Conservation (phyloP, 2,113 vertebrate genomes). For the Myanophis thanlyinensis region DNA sequence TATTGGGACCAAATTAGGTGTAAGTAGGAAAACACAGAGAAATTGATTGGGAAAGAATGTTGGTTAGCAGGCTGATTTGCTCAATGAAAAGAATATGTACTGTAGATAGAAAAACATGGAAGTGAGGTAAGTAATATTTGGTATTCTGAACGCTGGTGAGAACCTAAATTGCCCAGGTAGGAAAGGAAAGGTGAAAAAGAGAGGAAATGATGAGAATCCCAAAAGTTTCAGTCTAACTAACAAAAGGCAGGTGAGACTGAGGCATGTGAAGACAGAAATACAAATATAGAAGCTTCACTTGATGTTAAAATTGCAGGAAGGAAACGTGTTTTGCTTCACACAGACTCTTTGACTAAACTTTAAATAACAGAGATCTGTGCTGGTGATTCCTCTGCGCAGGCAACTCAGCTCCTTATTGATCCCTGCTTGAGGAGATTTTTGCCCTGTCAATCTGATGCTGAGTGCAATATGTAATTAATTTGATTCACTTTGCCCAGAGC, state of each 20-base stretch:
- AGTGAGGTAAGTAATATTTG: neutral
- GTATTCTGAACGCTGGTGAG: neutral
- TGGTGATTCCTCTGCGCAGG: neutral
- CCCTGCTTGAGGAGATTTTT: constrained; percentile 12
- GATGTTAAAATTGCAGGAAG: neutral
- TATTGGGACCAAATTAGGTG: neutral
- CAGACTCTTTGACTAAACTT: neutral
- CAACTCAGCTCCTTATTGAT: neutral
- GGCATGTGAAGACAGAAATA: neutral
- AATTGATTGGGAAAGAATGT: neutral
- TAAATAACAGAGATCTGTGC: neutral
- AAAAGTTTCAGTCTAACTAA: neutral
- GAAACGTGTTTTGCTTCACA: neutral
- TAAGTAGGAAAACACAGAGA: neutral
- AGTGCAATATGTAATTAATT: constrained; percentile 17
- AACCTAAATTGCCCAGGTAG: neutral
- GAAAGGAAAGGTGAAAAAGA: neutral
- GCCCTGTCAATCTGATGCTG: neutral
- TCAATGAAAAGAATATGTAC: neutral
- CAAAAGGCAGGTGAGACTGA: neutral
- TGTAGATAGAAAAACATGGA: neutral
- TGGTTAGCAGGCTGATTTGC: neutral
- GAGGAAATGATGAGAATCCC: neutral
- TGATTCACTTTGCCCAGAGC: constrained; percentile 34
- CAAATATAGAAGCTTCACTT: neutral